A percentile compares a stretch with the other conserved stretches of the same genome.
Evolutionary conservation across 2,797 vertebrate genomes (phyloP).

Genomic region (Pipistrellus nathusii): DNA sequence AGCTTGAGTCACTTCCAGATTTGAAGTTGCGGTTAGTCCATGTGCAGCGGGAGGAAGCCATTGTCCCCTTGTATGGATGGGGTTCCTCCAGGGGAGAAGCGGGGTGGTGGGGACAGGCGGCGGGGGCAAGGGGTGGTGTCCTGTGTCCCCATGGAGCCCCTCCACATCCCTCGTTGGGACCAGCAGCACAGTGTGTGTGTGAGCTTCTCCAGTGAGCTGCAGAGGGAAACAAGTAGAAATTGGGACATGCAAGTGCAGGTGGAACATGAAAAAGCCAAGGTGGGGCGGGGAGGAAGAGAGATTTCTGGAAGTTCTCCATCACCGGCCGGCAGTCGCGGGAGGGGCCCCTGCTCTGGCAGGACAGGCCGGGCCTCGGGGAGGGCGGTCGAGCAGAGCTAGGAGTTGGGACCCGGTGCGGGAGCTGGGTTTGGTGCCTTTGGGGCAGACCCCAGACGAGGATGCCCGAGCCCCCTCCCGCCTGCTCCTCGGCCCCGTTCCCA

Average conservation of each 20-base stretch:
- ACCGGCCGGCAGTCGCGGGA: not conserved
- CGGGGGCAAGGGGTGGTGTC: not conserved
- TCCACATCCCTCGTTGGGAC: not conserved
- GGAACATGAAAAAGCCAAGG: not conserved
- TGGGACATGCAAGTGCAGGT: not conserved
- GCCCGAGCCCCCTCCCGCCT: conserved; percentile 67
- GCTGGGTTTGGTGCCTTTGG: conserved; percentile 84
- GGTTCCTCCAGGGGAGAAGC: not conserved
- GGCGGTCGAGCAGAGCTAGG: conserved; percentile 41
- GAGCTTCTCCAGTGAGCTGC: conserved; percentile 22
- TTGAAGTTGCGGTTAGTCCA: not conserved
- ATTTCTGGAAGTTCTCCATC: not conserved
- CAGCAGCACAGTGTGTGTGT: not conserved
- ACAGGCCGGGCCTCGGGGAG: conserved; percentile 37
- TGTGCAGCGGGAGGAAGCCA: not conserved
- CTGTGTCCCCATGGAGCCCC: not conserved
- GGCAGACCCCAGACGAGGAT: conserved; percentile 74
- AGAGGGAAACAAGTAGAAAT: not conserved
- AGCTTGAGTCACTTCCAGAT: conserved; percentile 36
- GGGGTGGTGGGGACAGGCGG: accelerated
- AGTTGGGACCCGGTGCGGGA: conserved; percentile 14
- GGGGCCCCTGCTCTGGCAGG: not conserved
- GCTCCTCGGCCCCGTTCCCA: conserved; percentile 60
- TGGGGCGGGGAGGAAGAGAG: not conserved
- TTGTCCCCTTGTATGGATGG: accelerated